Evolutionary conservation across 2,888 invertebrate species (phyloP).

Genomic region (Apamea epomidion): DNA sequence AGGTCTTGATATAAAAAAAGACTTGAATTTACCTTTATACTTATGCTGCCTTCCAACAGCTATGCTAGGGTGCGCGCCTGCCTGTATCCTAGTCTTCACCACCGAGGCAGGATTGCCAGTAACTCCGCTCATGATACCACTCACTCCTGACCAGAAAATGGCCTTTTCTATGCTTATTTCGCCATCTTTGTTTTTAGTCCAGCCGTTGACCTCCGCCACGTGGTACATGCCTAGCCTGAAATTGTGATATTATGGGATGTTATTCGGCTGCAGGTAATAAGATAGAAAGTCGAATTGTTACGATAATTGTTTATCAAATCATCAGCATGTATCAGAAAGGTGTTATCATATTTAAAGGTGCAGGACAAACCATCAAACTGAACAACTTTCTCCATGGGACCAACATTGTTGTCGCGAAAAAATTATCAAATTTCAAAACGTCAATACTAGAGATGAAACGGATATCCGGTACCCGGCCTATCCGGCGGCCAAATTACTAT

Average conservation of each 20-base stretch:
- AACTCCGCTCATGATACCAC: slow-evolving; percentile 93
- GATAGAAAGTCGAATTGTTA: not conserved
- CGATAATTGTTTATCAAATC: not conserved
- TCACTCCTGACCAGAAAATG: slow-evolving; percentile 84
- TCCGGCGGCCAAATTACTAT: too few relatives aligned
- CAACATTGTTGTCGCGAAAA: too few relatives aligned
- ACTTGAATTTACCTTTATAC: slow-evolving; percentile 86
- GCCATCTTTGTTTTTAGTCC: slow-evolving; percentile 83
- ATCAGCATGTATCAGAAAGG: too few relatives aligned
- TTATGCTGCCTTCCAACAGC: slow-evolving; percentile 96
- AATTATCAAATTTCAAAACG: too few relatives aligned
- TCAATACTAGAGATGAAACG: too few relatives aligned
- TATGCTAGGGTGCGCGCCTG: slow-evolving; percentile 93
- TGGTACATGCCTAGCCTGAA: slow-evolving; percentile 92
- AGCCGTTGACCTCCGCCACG: slow-evolving; percentile 90
- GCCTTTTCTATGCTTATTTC: slow-evolving; percentile 81
- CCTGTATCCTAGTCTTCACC: slow-evolving; percentile 95
- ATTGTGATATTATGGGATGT: slow-evolving; percentile 5
- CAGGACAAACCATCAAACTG: too few relatives aligned
- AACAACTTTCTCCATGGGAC: too few relatives aligned
- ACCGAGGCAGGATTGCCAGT: slow-evolving; percentile 94
- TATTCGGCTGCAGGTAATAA: not conserved
- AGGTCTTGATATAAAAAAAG: too few relatives aligned
- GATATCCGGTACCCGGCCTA: too few relatives aligned
- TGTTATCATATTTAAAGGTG: too few relatives aligned